Base-by-base conservation (phyloP, 1,140 invertebrate species). In the Trinorchestia longiramus region DNA sequence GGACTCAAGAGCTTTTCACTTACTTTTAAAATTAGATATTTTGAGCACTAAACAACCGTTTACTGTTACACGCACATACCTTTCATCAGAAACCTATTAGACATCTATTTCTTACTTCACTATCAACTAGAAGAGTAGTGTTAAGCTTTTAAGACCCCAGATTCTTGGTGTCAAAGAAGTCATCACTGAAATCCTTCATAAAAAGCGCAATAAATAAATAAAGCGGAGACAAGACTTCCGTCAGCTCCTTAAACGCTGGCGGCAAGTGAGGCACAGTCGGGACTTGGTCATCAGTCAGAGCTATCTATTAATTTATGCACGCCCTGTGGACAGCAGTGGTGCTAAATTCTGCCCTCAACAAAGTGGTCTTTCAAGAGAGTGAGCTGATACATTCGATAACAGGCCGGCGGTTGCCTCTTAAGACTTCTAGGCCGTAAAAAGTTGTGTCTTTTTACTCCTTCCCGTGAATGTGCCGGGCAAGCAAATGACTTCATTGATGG, bases 241-340 rank as follows among this genome's bases (percentile, higher is more conserved):
- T 77, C 15, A 77, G 62, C 36, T 77, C 28, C 62, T 77, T 77
- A 77, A 77, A 77, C 28, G 62, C 62, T 36, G 1, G 8, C 62
- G 62, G 62, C 62, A 77, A 77, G 62, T 77, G 62, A 36, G 28
- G 28, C 62, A 19, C 15, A 36, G 11, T 23, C 15, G 62, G 62
- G 62, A 77, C 88, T 17, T 42, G 88, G 44, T 43, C 92, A 94
- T 94, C 40, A 43, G 44, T 94, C 92, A 94, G 92, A 94, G 92
- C 92, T 94, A 94, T 94, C 92, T 94, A 94, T 94, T 94, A 94
- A 94, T 94, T 94, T 94, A 94, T 94, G 43, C 92, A 47, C 92
- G 92, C 43, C 47, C 40, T 40, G 40, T 11, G 40, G 43, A 94
- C 92, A 94, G 92, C 92, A 47, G 19, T 94, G 8, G 43, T 40